phyloP scores from a whole-genome alignment of 2,888 invertebrate genomes.

The Drosophila merina region DNA sequence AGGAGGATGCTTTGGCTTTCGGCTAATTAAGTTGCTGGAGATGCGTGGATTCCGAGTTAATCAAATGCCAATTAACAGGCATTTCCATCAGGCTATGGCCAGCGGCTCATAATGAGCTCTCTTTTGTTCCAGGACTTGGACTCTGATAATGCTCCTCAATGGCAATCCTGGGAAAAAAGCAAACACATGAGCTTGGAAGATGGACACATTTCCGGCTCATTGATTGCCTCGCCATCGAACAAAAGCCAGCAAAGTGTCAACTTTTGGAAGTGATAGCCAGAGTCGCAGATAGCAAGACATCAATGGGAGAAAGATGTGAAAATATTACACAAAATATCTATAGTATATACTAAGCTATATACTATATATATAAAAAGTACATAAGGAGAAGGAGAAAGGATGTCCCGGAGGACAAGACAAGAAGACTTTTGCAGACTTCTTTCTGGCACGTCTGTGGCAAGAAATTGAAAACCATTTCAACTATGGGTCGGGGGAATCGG shows the following conservation, averaged over 20 bases:
- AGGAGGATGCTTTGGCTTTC: background rate
- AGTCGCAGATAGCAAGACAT: constrained; percentile 44
- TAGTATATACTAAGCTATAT: no score
- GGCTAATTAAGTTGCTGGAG: constrained; percentile 48
- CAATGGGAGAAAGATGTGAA: constrained; percentile 9
- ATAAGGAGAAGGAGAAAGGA: background rate
- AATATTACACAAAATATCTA: no score
- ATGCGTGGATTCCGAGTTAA: constrained; percentile 51
- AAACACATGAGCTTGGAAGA: background rate
- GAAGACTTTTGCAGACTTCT: background rate
- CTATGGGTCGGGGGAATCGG: background rate
- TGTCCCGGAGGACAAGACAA: background rate
- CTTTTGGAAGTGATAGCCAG: constrained; percentile 64
- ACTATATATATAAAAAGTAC: background rate
- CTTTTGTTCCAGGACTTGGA: constrained; percentile 14
- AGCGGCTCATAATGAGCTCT: constrained; percentile 12
- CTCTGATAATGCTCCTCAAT: no score
- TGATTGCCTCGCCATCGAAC: constrained; percentile 54
- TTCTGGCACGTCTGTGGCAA: background rate
- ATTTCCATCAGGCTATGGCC: constrained; percentile 33
- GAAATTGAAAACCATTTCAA: constrained; percentile 19
- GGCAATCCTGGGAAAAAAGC: no score
- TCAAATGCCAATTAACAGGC: constrained; percentile 70
- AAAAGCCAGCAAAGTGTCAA: constrained; percentile 67
- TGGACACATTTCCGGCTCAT: constrained; percentile 65